Evolutionary conservation across 2,797 vertebrate species (phyloP).

Genomic region (Paramormyrops hopkinsi): DNA sequence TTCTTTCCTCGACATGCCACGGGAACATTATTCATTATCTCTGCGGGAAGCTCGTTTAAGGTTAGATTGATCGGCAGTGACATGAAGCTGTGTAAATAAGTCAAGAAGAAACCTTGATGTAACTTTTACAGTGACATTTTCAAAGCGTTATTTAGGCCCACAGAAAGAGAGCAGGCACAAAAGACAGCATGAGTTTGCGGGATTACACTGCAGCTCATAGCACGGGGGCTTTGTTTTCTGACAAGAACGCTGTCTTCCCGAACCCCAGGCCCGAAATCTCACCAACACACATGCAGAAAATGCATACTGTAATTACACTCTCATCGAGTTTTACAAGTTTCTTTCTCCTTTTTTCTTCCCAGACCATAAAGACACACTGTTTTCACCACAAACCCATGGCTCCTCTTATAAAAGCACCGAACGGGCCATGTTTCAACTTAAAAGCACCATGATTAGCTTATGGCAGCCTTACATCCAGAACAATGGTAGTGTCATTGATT

Average conservation of each 20-base stretch:
- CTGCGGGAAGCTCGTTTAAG: neutral
- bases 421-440: no score
- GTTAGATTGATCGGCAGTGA: slow-evolving; percentile 13
- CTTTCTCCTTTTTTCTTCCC: neutral
- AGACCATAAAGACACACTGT: neutral
- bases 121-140: slow-evolving; percentile 18
- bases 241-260: neutral
- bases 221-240: neutral
- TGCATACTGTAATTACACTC: neutral
- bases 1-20: slow-evolving; percentile 6
- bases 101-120: slow-evolving; percentile 14
- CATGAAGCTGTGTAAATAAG: slow-evolving; percentile 16
- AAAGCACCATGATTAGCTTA: neutral
- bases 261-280: neutral
- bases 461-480: neutral
- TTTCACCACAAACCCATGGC: neutral
- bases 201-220: neutral
- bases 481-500: neutral
- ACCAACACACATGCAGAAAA: neutral
- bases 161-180: neutral
- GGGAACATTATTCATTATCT: slow-evolving; percentile 1
- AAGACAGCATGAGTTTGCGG: neutral
- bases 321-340: neutral
- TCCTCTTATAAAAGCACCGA: neutral
- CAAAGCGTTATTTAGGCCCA: neutral